Base-by-base conservation (phyloP, 2,113 vertebrate species). In the Nematolebias whitei region DNA sequence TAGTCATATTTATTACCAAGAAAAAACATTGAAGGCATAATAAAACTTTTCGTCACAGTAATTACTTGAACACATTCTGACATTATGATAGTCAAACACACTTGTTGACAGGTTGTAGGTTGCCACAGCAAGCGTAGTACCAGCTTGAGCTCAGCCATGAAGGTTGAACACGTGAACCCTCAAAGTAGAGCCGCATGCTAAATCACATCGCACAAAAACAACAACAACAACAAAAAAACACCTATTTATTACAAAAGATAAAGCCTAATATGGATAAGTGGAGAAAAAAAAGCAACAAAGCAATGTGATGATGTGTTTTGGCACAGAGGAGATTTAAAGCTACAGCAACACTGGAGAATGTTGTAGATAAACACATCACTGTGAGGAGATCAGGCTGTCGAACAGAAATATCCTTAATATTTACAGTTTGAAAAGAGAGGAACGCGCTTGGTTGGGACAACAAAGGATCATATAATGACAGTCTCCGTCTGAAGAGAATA, bases 291-390 rank as follows among this genome's bases (percentile, higher is more conserved):
- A 16, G 48, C 50, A 68, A 61, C 39, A 70, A 63, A 82, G 53
- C 71, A 68, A 76, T 18, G 29, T n/a, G 51, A 5, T 35, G 48
- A 63, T 40, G 26, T 70, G 56, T 76, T 64, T 80, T 63, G 79
- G 78, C 83, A 93, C 73, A 91, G 85, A 86, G 89, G 91, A 86
- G 86, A 63, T 85, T 74, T 85, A 78, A 89, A 70, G 66, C 83
- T 86, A 90, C 92, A 83, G 94, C 95, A 95, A 94, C 93, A 94
- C 94, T 94, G 94, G 94, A 96, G 94, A 94, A 94, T 90, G 80
- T 84, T 5, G 48, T 61, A 43, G 67, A 61, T 57, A 3, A 49
- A 49, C 4, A 38, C 26, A 39, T 35, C 44, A 19, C 2, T 18
- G 44, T 20, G 18, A 63, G 11, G 32, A 35, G 7, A 29, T 38